Percentiles rank a stretch among this genome's conserved stretches.
phyloP scores from a whole-genome alignment of 23 tunicate genomes.

The Ascidia mentula region DNA sequence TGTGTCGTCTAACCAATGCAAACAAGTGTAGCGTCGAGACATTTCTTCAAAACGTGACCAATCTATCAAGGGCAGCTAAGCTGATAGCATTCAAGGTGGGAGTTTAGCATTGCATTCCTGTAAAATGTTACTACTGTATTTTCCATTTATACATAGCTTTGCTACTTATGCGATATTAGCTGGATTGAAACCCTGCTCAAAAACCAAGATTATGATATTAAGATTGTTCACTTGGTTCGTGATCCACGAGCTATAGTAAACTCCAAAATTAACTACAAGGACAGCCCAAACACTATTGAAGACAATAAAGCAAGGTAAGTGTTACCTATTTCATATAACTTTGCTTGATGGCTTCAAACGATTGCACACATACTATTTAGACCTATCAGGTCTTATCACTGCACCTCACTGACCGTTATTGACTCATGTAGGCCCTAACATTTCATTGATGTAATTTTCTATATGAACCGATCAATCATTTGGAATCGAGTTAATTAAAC shows the following conservation, averaged over 20 bases:
- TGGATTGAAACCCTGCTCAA: neutral
- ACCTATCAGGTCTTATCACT: no score
- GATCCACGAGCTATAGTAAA: slow-evolving; percentile 32
- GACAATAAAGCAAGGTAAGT: neutral
- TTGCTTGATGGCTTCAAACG: no score
- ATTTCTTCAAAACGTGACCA: neutral
- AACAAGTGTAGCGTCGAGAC: neutral
- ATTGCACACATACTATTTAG: no score
- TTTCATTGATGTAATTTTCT: no score
- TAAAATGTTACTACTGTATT: no score
- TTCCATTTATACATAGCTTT: neutral
- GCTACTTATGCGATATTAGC: neutral
- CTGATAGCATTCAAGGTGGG: neutral
- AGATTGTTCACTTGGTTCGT: slow-evolving; percentile 29
- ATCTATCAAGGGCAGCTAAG: neutral
- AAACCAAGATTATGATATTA: slow-evolving; percentile 14
- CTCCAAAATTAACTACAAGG: neutral
- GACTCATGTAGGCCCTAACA: no score
- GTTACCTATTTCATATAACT: no score
- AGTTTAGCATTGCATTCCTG: neutral
- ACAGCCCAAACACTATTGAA: neutral
- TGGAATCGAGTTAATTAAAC: no score
- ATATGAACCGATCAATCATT: no score
- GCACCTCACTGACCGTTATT: no score
- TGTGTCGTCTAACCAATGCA: neutral